A percentile compares a stretch with the other conserved stretches of the same genome.
phyloP scores from a whole-genome alignment of 2,113 vertebrate species.

The Coturnix japonica region DNA sequence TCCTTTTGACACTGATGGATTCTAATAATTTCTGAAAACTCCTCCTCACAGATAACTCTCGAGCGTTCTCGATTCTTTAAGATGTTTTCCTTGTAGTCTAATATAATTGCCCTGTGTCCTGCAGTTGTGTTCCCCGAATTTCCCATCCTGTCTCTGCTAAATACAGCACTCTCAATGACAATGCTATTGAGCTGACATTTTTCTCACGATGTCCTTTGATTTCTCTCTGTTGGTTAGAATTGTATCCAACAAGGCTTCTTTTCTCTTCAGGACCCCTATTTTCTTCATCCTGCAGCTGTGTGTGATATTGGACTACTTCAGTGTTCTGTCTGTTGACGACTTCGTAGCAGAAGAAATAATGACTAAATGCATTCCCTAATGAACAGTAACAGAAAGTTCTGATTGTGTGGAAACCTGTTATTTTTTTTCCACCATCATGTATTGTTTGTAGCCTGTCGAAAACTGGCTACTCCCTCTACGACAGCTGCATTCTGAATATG shows the following conservation, averaged over 20 bases:
- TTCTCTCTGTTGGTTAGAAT: slow-evolving; percentile 26
- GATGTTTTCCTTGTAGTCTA: neutral
- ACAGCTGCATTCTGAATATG: slow-evolving; percentile 19
- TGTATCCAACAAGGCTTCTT: neutral
- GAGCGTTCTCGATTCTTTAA: neutral
- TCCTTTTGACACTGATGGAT: neutral
- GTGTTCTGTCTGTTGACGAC: slow-evolving; percentile 5
- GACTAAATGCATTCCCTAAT: slow-evolving; percentile 30
- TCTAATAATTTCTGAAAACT: slow-evolving; percentile 10
- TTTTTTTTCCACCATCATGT: slow-evolving; percentile 7
- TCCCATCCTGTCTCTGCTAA: slow-evolving; percentile 32
- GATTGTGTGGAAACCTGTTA: slow-evolving; percentile 18
- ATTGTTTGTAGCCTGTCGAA: neutral
- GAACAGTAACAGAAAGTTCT: slow-evolving; percentile 27
- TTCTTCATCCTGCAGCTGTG: slow-evolving; percentile 28
- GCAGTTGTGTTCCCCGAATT: neutral
- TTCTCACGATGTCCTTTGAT: neutral
- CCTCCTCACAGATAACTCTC: neutral
- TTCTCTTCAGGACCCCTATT: slow-evolving; percentile 1
- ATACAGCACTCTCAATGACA: slow-evolving; percentile 21
- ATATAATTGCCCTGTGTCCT: neutral
- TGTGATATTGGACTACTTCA: slow-evolving; percentile 12
- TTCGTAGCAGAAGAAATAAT: slow-evolving; percentile 15
- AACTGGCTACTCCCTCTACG: neutral
- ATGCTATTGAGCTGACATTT: neutral